A percentile compares a stretch with the other conserved stretches of the same genome.
Evolutionary conservation across 2,888 invertebrate species (phyloP).

Genomic region (Liposcelis brunnea): DNA sequence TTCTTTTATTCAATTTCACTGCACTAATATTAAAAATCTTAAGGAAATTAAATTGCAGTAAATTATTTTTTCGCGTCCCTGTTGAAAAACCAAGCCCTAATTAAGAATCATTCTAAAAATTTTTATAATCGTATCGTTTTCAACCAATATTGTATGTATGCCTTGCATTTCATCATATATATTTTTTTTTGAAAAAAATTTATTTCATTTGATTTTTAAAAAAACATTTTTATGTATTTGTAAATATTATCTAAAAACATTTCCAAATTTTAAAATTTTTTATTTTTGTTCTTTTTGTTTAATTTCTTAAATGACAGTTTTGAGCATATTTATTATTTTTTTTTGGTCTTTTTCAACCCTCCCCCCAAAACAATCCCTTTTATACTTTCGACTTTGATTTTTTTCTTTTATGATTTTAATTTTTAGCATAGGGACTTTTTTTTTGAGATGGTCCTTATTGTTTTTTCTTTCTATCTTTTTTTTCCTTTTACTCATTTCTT

Average conservation of each 20-base stretch:
- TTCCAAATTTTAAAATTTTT: constrained; percentile 10
- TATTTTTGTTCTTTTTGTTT: constrained; percentile 12
- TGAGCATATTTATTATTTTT: constrained; percentile 22
- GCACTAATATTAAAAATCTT: no score
- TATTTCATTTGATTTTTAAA: neutral
- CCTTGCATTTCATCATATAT: constrained; percentile 9
- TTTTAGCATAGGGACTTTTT: constrained; percentile 25
- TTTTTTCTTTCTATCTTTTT: constrained; percentile 14
- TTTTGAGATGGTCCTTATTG: constrained; percentile 35
- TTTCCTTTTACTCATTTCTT: constrained; percentile 3
- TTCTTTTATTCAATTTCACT: no score
- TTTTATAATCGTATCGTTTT: no score
- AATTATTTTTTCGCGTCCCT: no score
- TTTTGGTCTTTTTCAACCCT: constrained; percentile 9
- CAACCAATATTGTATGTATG: constrained; percentile 2
- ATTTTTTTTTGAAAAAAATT: neutral
- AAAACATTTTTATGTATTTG: neutral
- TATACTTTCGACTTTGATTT: constrained; percentile 12
- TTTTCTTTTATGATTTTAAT: constrained; percentile 13
- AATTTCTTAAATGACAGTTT: constrained; percentile 23
- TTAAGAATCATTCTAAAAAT: no score
- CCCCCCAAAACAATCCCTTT: constrained; percentile 5
- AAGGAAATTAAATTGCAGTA: no score
- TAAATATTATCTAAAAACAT: constrained; percentile 10
- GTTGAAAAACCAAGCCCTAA: no score